A percentile compares a stretch with the other conserved stretches of the same genome.
phyloP scores from a whole-genome alignment of 2,797 vertebrate genomes.

The Oreortyx pictus region DNA sequence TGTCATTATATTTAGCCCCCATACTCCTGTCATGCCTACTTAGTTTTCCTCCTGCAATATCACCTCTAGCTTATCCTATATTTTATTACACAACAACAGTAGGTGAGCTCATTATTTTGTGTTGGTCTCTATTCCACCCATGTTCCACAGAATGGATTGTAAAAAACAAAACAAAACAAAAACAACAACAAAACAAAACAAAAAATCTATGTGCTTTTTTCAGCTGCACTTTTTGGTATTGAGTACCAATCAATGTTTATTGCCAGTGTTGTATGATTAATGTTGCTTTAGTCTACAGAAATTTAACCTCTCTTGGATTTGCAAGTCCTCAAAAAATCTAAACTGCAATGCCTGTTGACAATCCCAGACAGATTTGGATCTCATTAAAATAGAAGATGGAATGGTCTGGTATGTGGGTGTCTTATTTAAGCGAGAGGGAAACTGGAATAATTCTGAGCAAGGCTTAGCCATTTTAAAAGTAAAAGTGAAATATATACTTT shows the following conservation, averaged over 20 bases:
- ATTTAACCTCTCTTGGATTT: neutral
- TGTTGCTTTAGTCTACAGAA: neutral
- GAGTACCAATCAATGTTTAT: neutral
- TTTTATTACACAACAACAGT: conserved; percentile 23
- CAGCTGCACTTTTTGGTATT: neutral
- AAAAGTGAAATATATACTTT: neutral
- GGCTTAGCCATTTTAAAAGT: neutral
- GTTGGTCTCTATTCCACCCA: neutral
- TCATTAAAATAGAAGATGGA: conserved; percentile 47
- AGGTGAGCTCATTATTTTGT: neutral
- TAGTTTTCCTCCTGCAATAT: conserved; percentile 27
- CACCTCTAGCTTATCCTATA: conserved; percentile 35
- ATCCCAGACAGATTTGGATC: conserved; percentile 48
- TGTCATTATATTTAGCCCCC: conserved; percentile 49
- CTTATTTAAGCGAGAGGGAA: conserved; percentile 9
- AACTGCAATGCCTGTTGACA: neutral
- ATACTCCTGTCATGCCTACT: conserved; percentile 43
- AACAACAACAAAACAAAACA: neutral
- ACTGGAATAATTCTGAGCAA: neutral
- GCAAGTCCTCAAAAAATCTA: neutral
- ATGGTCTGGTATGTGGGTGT: conserved; percentile 10
- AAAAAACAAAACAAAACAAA: neutral
- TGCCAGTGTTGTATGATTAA: neutral
- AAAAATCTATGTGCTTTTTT: neutral
- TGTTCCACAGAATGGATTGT: neutral